Conservation (phyloP, 2,113 vertebrate genomes). For the Cochlearius cochlearius region DNA sequence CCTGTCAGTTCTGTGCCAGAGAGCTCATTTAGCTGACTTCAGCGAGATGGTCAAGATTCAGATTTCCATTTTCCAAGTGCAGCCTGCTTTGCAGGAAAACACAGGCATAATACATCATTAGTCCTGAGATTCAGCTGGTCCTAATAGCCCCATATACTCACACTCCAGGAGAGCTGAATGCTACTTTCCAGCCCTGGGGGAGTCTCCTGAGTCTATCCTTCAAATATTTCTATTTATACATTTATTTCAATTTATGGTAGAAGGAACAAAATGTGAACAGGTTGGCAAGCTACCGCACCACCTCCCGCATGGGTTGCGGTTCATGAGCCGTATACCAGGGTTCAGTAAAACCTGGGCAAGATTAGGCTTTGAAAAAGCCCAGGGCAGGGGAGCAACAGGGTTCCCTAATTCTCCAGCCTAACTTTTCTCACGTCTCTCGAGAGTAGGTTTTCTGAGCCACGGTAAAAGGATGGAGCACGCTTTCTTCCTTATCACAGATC, state of each 20-base stretch:
- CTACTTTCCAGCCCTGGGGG: neutral
- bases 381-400: neutral
- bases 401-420: neutral
- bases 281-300: neutral
- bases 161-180: neutral
- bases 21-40: constrained; percentile 7
- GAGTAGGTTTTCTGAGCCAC: neutral
- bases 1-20: neutral
- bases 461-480: neutral
- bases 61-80: neutral
- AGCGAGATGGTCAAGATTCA: neutral
- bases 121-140: neutral
- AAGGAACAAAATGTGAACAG: neutral
- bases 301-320: neutral
- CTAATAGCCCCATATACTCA: neutral
- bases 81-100: neutral
- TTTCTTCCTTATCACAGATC: neutral
- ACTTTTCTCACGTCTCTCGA: neutral
- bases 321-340: neutral
- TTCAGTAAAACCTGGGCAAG: neutral
- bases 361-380: neutral
- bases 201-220: neutral
- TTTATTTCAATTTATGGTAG: neutral
- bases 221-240: neutral
- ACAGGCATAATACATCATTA: neutral